These are phyloP conservation scores for Rousettus leschenaultii DNA, from an alignment of 2,113 vertebrate species.

Conservation along the genomic window DNA sequence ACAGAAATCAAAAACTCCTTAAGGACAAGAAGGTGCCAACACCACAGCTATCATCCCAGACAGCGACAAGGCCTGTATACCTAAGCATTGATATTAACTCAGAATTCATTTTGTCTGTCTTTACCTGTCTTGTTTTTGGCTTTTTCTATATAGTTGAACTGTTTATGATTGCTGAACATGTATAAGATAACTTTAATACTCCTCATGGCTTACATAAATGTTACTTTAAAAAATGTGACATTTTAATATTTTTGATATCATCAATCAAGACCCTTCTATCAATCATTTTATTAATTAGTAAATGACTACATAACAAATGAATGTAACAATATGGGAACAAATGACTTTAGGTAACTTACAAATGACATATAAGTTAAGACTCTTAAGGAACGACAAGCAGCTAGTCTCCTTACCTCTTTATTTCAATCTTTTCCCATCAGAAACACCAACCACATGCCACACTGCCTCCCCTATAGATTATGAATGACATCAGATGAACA, in stretches of 20 bases:
- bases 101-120: no score
- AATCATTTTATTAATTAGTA: conserved; percentile 16
- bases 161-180: not conserved
- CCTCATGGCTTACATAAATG: not conserved
- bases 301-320: not conserved
- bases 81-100: no score
- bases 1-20: no score
- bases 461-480: not conserved
- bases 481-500: not conserved
- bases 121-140: not conserved
- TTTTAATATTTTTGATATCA: not conserved
- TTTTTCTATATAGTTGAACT: not conserved
- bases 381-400: not conserved
- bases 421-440: not conserved
- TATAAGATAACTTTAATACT: not conserved
- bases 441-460: not conserved
- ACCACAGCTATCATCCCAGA: no score
- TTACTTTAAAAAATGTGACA: not conserved
- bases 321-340: not conserved
- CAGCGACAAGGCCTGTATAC: no score
- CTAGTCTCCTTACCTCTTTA: not conserved
- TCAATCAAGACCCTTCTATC: not conserved
- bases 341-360: not conserved
- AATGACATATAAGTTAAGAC: not conserved
- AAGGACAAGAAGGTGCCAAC: no score